Base-by-base conservation (phyloP, 2,888 invertebrate species). In the Calephelis perditalis region DNA sequence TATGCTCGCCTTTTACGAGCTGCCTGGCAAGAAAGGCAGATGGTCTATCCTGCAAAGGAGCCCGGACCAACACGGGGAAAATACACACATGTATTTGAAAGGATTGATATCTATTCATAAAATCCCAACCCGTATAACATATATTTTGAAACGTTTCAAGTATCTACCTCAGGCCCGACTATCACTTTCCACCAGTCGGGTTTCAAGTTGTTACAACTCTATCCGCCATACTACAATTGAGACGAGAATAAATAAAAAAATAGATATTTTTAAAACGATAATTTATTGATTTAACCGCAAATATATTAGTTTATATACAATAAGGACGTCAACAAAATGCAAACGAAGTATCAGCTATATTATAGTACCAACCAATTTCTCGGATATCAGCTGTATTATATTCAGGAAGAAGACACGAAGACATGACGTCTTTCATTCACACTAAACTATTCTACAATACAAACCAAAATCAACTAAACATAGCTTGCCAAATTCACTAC, bases 281-380 rank as follows among this genome's bases (percentile, higher is more conserved):
- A 82, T 86, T 83, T 89, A 89, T 86, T 89, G 82, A 86, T 87
- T 85, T 90, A 90, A 88, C 88, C 81, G 78, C 81, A 85, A 84
- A 86, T 87, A 90, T 86, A 89, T 87, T 90, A 89, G 85, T 84
- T 79, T 89, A 89, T 90, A 78, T 89, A 90, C 86, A 90, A 79
- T 78, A 81, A 77, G 85, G 85, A 81, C 79, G 77, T 84, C 79
- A 88, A 88, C 84, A 85, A 90, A 87, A 90, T 87, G 87, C 87
- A 85, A 86, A 81, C 76, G 76, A 73, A 77, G 76, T 79, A 79
- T 79, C 79, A 81, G 79, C 77, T 76, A 77, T 74, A 65, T 68
- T 37, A 67, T 70, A 66, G 66, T 70, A 68, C 70, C 70, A 73
- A 55, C 55, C 44, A 55, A 60, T 56, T 67, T 68, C 67, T 68